Base-by-base conservation (phyloP, 2,113 vertebrate genomes). In the Synchiropus splendidus region DNA sequence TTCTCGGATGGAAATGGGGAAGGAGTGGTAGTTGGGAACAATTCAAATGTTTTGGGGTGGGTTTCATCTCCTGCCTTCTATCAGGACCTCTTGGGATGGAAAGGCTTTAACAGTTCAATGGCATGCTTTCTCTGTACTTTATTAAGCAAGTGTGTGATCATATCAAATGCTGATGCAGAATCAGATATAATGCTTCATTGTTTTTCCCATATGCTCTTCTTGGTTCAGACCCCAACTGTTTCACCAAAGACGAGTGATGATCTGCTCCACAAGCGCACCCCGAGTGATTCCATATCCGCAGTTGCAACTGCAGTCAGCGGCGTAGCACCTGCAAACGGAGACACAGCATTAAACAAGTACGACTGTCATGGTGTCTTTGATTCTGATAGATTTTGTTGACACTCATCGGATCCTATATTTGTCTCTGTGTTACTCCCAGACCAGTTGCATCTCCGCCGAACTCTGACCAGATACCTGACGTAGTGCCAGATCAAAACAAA, bases 331-430 rank as follows among this genome's bases (percentile, higher is more conserved):
- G 84, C 87, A 1, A 88, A 87, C 3, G 91, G 85, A 1, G 89
- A 93, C 30, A 81, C 87, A 59, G 80, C 83, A 42, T 83, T 79
- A 94, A 91, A 61, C 95, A 90, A 92, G 92, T 88, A 27, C n/a
- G 14, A 35, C 16, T 16, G 18, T 27, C 16, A 32, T 17, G 2
- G 6, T 14, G n/a, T 35, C n/a, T 11, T 6, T 35, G 34, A 35
- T 27, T 27, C 21, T 27, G 4, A 27, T 27, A n/a, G n/a, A n/a
- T 27, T 27, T 27, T 27, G 8, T 27, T 27, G n/a, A n/a, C 11
- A 33, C 10, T 35, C 12, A 10, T 5, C 13, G 8, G 5, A 9
- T 1, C 6, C 6, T 6, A 27, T 27, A 5, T 27, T 12, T 44
- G 18, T 42, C 10, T 18, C 13, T 35, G 12, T 35, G 2, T 34